Base-by-base conservation (phyloP, 2,888 invertebrate species). In the Clivina fossor region DNA sequence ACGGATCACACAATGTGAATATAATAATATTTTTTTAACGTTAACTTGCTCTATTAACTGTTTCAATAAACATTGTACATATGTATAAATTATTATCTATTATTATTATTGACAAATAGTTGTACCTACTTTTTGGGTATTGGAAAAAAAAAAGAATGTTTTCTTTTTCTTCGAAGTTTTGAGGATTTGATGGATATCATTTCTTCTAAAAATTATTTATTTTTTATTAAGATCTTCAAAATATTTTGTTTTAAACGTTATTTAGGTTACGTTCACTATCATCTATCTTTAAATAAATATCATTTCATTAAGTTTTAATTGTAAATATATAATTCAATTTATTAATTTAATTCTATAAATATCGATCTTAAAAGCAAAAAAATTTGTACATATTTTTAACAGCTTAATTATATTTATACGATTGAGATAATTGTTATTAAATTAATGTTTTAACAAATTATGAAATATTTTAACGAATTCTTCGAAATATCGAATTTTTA, bases 51-150 rank as follows among this genome's bases (percentile, higher is more conserved):
- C 22, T 44, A 44, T 46, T 20, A 16, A 38, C 11, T 40, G 47
- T 55, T 55, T 55, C n/a, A n/a, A n/a, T 46, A 28, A 55, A 55
- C 35, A 38, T n/a, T 55, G 55, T 55, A 55, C 20, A 55, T 55
- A 55, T 55, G 55, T 55, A n/a, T n/a, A 55, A 30, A 55, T 55
- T 55, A 55, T 37, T 32, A n/a, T n/a, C 38, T 11, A 51, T 55
- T 46, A 46, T 46, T 46, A 46, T n/a, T n/a, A n/a, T n/a, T n/a
- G n/a, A n/a, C n/a, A n/a, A n/a, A n/a, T 32, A 55, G 46, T 55
- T 55, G 47, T 55, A 55, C 55, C 55, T 55, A 49, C 22, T 13
- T 13, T 15, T 30, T 38, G 41, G 30, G 38, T 22, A 38, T 22
- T 49, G 19, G 19, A 50, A 28, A 16, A 18, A 32, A 41, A 50